phyloP scores from a whole-genome alignment of 2,888 invertebrate genomes.

The Hydrotaea cyrtoneurina region DNA sequence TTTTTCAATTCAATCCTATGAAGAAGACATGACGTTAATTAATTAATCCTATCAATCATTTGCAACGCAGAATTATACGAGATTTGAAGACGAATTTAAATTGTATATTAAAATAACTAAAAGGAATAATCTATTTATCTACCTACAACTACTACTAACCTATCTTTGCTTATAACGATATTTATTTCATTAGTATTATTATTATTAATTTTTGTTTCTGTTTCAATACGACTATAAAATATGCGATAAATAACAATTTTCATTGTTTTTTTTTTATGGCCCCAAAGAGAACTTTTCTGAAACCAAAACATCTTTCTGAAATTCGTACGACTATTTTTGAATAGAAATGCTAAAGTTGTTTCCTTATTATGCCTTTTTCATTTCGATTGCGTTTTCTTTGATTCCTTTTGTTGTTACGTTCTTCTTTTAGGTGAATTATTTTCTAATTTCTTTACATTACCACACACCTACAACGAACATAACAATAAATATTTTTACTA shows the following conservation, averaged over 20 bases:
- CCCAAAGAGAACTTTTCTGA: constrained; percentile 87
- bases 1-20: constrained; percentile 28
- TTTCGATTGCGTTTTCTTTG: constrained; percentile 15
- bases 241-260: background rate
- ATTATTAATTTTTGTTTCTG: background rate
- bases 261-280: constrained; percentile 82
- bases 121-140: constrained; percentile 4
- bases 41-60: constrained; percentile 20
- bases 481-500: constrained; percentile 32
- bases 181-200: constrained; percentile 49
- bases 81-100: constrained; percentile 27
- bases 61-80: constrained; percentile 15
- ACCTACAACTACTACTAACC: background rate
- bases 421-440: background rate
- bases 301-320: constrained; percentile 81
- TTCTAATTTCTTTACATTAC: constrained; percentile 33
- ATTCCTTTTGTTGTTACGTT: background rate
- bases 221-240: constrained; percentile 12
- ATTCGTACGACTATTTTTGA: constrained; percentile 33
- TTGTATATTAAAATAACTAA: constrained; percentile 14
- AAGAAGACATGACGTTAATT: constrained; percentile 12
- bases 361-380: constrained; percentile 15
- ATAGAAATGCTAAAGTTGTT: constrained; percentile 32
- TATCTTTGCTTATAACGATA: constrained; percentile 42
- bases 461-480: constrained; percentile 45